Evolutionary conservation across 1,140 invertebrate species (phyloP).

Genomic region (Aphelenchoides besseyi): DNA sequence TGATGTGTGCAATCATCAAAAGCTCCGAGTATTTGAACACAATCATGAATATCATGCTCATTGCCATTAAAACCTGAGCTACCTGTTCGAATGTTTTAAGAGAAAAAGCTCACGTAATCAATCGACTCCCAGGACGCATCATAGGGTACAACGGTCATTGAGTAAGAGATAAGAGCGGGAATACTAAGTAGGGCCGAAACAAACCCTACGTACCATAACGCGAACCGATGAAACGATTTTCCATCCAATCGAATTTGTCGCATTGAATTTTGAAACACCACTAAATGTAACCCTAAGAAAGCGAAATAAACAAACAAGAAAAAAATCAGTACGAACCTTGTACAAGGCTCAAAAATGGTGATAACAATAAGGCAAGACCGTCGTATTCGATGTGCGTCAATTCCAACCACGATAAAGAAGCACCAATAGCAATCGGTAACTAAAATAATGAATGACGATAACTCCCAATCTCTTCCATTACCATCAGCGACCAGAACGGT

Average conservation of each 20-base stretch:
- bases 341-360: slow-evolving; percentile 35
- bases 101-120: slow-evolving; percentile 40
- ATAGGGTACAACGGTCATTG: slow-evolving; percentile 38
- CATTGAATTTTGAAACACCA: slow-evolving; percentile 29
- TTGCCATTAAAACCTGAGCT: slow-evolving; percentile 27
- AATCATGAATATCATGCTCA: slow-evolving; percentile 35
- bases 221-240: slow-evolving; percentile 36
- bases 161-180: slow-evolving; percentile 45
- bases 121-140: slow-evolving; percentile 52
- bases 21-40: slow-evolving; percentile 44
- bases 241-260: slow-evolving; percentile 5
- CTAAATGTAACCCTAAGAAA: slow-evolving; percentile 27
- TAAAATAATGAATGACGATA: slow-evolving; percentile 21
- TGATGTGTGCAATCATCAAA: slow-evolving; percentile 37
- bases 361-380: slow-evolving; percentile 27
- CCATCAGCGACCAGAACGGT: slow-evolving; percentile 35
- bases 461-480: neutral
- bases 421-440: slow-evolving; percentile 42
- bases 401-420: slow-evolving; percentile 48
- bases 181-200: slow-evolving; percentile 33
- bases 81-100: neutral
- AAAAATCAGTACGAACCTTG: slow-evolving; percentile 18
- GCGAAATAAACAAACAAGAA: neutral
- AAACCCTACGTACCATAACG: slow-evolving; percentile 26
- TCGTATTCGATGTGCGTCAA: slow-evolving; percentile 50